phyloP scores from a whole-genome alignment of 2,797 vertebrate species.

The Triplophysa bombifrons region DNA sequence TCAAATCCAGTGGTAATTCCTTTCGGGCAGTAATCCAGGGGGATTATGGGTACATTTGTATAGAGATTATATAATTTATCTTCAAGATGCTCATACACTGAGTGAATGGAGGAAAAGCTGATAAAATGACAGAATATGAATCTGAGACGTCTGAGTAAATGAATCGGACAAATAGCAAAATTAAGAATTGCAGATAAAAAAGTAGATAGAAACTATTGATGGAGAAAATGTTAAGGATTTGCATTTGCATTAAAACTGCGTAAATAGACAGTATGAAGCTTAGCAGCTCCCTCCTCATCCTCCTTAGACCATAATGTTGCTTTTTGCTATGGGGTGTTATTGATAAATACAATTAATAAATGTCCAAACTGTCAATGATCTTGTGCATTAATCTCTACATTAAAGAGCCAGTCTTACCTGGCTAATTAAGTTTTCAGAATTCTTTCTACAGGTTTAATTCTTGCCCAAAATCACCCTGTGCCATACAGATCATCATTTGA shows the following conservation, averaged over 20 bases:
- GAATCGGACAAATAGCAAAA: neutral
- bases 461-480: too few relatives aligned
- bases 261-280: too few relatives aligned
- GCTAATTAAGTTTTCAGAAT: too few relatives aligned
- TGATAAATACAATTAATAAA: too few relatives aligned
- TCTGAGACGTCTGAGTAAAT: conserved; percentile 23
- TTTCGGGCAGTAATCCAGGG: conserved; percentile 75
- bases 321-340: too few relatives aligned
- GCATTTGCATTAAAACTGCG: neutral
- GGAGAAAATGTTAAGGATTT: neutral
- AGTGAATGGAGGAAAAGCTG: conserved; percentile 36
- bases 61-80: conserved; percentile 78
- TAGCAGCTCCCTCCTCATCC: too few relatives aligned
- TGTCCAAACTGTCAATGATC: too few relatives aligned
- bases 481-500: too few relatives aligned
- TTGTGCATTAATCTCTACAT: too few relatives aligned
- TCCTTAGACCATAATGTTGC: too few relatives aligned
- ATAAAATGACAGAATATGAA: conserved; percentile 34
- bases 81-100: conserved; percentile 69
- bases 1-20: conserved; percentile 76
- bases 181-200: conserved; percentile 2
- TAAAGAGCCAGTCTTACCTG: too few relatives aligned
- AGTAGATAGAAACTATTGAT: conserved; percentile 4
- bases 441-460: too few relatives aligned
- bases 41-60: conserved; percentile 72